phyloP scores from a whole-genome alignment of 2,888 invertebrate genomes.

The Tridacna gigas region DNA sequence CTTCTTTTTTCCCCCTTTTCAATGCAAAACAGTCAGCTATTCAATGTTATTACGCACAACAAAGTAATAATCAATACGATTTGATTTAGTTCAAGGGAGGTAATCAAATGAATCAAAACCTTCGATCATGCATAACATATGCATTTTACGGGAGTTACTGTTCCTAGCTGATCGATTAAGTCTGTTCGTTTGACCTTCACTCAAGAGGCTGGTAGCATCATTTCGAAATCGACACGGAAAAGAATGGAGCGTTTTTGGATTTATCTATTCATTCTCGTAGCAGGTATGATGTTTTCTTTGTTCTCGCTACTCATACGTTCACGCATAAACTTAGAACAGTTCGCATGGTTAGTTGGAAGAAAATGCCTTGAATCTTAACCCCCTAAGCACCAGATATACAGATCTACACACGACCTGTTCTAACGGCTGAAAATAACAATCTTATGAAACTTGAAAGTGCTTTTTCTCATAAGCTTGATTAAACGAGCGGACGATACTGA shows the following conservation, averaged over 20 bases:
- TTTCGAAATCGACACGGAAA: background rate
- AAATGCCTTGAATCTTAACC: no score
- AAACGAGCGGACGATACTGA: no score
- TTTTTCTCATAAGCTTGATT: no score
- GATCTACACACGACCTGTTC: no score
- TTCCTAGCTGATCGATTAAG: constrained; percentile 12
- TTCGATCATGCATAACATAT: constrained; percentile 9
- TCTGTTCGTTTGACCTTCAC: background rate
- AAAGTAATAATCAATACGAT: no score
- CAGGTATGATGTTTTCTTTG: background rate
- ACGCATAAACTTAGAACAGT: no score
- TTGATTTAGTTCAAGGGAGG: background rate
- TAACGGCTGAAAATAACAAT: no score
- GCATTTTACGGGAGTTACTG: background rate
- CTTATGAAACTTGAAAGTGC: no score
- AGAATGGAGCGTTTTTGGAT: background rate
- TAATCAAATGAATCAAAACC: background rate
- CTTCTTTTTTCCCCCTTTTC: background rate
- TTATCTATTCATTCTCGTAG: background rate
- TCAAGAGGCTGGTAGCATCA: background rate
- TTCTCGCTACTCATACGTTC: background rate
- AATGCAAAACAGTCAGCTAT: background rate
- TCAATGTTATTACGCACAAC: background rate
- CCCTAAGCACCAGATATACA: no score
- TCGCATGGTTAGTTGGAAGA: no score